Conservation (phyloP, 2,888 invertebrate species). For the Pachydiplax longipennis region DNA sequence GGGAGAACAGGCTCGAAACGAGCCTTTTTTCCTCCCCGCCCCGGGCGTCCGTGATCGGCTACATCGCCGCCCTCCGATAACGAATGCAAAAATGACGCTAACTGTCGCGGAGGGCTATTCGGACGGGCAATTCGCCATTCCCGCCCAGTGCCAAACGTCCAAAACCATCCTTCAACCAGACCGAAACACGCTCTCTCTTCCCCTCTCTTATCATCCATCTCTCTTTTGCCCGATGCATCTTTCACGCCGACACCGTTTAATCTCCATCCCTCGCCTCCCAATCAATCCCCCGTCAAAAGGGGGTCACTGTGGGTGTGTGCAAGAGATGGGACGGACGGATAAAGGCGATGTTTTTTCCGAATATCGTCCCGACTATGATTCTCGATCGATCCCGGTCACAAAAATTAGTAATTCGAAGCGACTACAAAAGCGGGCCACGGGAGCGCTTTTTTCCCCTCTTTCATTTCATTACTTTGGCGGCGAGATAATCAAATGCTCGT, state of each 20-base stretch:
- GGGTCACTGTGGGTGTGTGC: background rate
- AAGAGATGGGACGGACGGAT: background rate
- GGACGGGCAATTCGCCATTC: background rate
- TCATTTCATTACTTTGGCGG: no score
- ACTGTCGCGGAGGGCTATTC: background rate
- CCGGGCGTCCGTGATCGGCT: background rate
- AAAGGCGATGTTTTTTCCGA: background rate
- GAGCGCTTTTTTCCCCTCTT: background rate
- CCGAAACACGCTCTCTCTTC: background rate
- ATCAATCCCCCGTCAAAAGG: background rate
- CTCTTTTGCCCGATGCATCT: background rate
- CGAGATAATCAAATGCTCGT: no score
- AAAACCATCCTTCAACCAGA: background rate
- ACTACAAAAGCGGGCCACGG: background rate
- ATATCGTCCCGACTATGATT: background rate
- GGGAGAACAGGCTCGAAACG: background rate
- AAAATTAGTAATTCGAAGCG: background rate
- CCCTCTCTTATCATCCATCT: background rate
- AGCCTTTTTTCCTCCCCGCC: background rate
- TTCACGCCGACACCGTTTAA: background rate
- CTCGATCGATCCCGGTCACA: background rate
- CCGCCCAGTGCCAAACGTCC: background rate
- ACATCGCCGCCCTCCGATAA: background rate
- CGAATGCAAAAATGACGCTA: background rate
- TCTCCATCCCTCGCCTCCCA: background rate